Evolutionary conservation across 2,888 invertebrate species (phyloP), one percentile per base, ranked within the genome.

Genomic region (Brachyptera risi): DNA sequence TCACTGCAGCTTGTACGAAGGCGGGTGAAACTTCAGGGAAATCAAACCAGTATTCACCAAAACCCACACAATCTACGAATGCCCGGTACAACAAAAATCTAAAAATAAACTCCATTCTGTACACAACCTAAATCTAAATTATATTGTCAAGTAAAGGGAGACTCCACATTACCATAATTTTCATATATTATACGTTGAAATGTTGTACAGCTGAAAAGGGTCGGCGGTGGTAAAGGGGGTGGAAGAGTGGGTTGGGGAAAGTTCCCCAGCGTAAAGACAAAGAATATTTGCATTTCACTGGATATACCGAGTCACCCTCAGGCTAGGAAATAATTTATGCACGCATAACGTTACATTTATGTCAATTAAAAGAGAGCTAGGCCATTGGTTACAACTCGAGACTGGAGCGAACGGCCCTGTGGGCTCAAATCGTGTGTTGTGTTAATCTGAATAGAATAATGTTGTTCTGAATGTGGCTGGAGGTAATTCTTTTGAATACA

Each of bases 211-310:
- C 11, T 31, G 11, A 7, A 11, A 11, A 31, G 31, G 31, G 31
- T 5, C 5, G 31, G 31, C 7, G 31, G 31, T 31, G 5, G 31
- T 5, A 31, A 31, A 11, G 31, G 31, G 31, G 31, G 11, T 31
- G 31, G 31, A 11, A 11, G 31, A 31, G 31, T n/a, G n/a, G n/a
- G n/a, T n/a, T n/a, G 31, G 31, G 7, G 11, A 7, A 3, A 3
- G 4, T 21, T 19, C 44, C 44, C 44, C 3, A n/a, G 44, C 3
- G 15, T 11, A 44, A 44, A 44, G 15, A 17, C 44, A 44, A 44
- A 44, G 15, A 19, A 44, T 31, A 31, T 44, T 44, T 44, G 44
- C 44, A 44, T 44, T 44, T 44, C 21, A 19, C 19, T 44, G 44
- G 21, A 44, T 38, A 15, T 19, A 19, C 44, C 21, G 19, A n/a